Conservation (phyloP, 2,113 vertebrate genomes). For the Clinocottus analis region DNA sequence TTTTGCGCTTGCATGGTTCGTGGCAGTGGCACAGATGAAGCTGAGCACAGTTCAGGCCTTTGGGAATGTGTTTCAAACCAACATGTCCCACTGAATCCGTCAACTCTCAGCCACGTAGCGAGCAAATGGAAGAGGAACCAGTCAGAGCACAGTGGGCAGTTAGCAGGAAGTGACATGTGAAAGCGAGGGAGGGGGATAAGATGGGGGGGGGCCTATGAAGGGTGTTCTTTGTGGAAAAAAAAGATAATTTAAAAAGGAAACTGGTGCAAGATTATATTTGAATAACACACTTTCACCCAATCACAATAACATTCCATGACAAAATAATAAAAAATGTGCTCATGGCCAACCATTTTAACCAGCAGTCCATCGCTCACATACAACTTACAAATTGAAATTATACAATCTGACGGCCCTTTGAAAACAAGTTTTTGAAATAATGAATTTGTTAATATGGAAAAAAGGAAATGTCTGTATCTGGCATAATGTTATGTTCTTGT, state of each 20-base stretch:
- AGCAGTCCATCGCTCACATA: background rate
- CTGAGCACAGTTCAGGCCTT: conserved; percentile 39
- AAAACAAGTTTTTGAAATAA: background rate
- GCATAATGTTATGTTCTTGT: background rate
- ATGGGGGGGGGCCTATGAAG: conserved; percentile 8
- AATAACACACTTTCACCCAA: background rate
- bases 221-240: background rate
- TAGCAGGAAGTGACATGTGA: conserved; percentile 44
- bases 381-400: background rate
- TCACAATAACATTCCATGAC: background rate
- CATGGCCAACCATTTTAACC: background rate
- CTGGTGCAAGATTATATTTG: background rate
- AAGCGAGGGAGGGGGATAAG: background rate
- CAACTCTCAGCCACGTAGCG: conserved; percentile 46
- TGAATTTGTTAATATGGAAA: background rate
- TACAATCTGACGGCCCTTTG: background rate
- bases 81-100: conserved; percentile 64
- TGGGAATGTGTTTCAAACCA: conserved; percentile 59
- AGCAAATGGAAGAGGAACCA: conserved; percentile 46
- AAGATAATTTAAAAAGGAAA: background rate
- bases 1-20: conserved; percentile 27
- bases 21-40: conserved; percentile 31
- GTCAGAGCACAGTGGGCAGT: conserved; percentile 56
- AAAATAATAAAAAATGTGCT: background rate
- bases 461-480: background rate